These are phyloP conservation scores for Amyelois transitella DNA, from an alignment of 1,140 invertebrate genomes.

Conservation along the genomic window DNA sequence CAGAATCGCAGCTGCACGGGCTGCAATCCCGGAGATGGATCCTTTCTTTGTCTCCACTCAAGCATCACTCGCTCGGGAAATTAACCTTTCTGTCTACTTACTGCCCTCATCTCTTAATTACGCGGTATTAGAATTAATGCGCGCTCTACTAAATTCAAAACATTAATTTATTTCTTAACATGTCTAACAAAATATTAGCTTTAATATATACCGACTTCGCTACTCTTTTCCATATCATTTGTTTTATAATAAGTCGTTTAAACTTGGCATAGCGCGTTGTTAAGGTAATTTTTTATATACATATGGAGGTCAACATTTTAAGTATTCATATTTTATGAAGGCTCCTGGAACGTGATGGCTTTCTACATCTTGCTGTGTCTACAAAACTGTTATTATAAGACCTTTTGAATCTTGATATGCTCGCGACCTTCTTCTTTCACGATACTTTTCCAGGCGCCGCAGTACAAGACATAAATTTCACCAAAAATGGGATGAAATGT, in stretches of 20 bases:
- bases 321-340: too few species aligned
- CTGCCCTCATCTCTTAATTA: slow-evolving; percentile 6
- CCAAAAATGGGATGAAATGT: neutral
- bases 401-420: too few species aligned
- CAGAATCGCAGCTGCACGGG: neutral
- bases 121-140: slow-evolving; percentile 9
- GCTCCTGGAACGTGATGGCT: too few species aligned
- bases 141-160: neutral
- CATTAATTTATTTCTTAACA: neutral
- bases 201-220: neutral
- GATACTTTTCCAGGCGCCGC: too few species aligned
- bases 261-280: neutral
- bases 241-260: neutral
- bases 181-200: neutral
- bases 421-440: too few species aligned
- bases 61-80: slow-evolving; percentile 18
- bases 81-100: slow-evolving; percentile 16
- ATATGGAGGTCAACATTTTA: too few species aligned
- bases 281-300: too few species aligned
- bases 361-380: too few species aligned
- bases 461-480: too few species aligned
- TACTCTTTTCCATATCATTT: neutral
- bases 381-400: too few species aligned
- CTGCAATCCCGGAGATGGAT: slow-evolving; percentile 12
- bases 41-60: slow-evolving; percentile 18